Base-by-base conservation (phyloP, 2,113 vertebrate species). In the Garra rufa region DNA sequence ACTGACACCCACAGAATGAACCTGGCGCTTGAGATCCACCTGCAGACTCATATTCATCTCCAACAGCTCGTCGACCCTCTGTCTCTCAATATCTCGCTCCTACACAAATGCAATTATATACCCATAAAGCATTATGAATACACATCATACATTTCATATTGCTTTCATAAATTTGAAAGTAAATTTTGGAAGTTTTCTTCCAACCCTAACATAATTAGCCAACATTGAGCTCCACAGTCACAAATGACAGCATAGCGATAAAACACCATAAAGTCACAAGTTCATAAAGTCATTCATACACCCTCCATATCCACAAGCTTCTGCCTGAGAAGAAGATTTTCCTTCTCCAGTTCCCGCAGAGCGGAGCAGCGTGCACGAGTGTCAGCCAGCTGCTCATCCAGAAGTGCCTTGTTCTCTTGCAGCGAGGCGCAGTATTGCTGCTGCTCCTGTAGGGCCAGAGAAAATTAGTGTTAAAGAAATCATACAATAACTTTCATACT, bases 351-450 rank as follows among this genome's bases (percentile, higher is more conserved):
- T 88, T 96, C 95, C 9, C 94, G 92, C 69, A 96, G 85, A 4
- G 90, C 89, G 4, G 95, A 94, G 69, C 95, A 95, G 15, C 96
- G 96, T 0, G 91, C 88, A 0, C 94, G 92, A 1, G 95, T 91
- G 0, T 93, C 93, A 1, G 92, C 92, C 89, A 98, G 94, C 91
- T 96, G 96, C 73, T 94, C 94, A 46, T 97, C 96, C 85, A 97
- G 91, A 43, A 96, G 91, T 3, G 89, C 94, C 89, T 95, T 95
- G 6, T 96, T 95, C 84, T 97, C 96, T 87, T 96, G 94, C 77
- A 98, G 91, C 0, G 95, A 91, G 48, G 88, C 90, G 0, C 95
- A 95, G 85, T 96, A 95, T 78, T 93, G 94, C 46, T 94, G 95
- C 90, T 97, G 96, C 90, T 98, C 97, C 97, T 98, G 89, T 67